phyloP scores from a whole-genome alignment of 2,888 invertebrate genomes.

The Epinotia bilunana region DNA sequence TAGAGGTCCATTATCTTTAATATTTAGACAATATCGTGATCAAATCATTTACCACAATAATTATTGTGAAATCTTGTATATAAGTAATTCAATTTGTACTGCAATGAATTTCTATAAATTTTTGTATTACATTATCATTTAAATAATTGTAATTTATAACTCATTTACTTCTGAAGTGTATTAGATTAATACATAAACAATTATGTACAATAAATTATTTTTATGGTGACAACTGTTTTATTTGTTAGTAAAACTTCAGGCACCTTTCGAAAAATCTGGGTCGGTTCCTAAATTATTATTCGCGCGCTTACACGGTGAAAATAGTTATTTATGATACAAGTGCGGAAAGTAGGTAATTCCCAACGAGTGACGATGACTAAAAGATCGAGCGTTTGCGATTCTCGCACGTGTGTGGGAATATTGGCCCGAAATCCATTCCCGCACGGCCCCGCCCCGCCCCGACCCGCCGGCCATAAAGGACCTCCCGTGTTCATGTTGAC shows the following conservation, averaged over 20 bases:
- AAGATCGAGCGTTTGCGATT: too few relatives aligned
- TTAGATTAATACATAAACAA: slow-evolving; percentile 36
- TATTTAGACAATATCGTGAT: slow-evolving; percentile 1
- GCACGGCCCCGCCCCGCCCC: too few relatives aligned
- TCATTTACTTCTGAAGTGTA: slow-evolving; percentile 42
- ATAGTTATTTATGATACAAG: too few relatives aligned
- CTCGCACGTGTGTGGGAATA: too few relatives aligned
- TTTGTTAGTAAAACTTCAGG: background rate
- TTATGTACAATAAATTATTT: slow-evolving; percentile 42
- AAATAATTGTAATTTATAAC: slow-evolving; percentile 40
- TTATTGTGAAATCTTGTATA: slow-evolving; percentile 21
- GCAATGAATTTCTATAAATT: slow-evolving; percentile 33
- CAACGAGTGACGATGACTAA: too few relatives aligned
- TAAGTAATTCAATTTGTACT: slow-evolving; percentile 17
- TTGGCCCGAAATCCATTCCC: too few relatives aligned
- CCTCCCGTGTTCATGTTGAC: too few relatives aligned
- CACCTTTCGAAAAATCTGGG: too few relatives aligned
- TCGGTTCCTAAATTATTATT: too few relatives aligned
- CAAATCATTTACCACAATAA: slow-evolving; percentile 20
- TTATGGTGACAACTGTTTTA: slow-evolving; percentile 32
- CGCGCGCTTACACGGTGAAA: too few relatives aligned
- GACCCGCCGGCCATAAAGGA: too few relatives aligned
- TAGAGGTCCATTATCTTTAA: background rate
- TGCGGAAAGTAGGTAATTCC: too few relatives aligned
- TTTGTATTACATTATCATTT: slow-evolving; percentile 22